Conservation (phyloP, 1,140 invertebrate species). For the Halyomorpha halys region DNA sequence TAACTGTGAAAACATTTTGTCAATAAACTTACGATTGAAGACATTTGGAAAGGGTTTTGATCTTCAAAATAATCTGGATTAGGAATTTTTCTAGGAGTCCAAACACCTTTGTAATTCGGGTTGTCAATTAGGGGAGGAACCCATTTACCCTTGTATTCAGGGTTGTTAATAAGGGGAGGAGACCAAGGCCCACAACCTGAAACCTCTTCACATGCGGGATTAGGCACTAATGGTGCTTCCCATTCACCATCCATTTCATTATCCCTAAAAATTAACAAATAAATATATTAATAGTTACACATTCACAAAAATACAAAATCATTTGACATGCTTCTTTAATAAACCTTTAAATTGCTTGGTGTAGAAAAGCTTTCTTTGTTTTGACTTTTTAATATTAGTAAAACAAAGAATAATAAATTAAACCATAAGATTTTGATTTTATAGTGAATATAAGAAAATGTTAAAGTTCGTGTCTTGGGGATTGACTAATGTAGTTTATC, state of each 20-base stretch:
- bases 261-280: conserved; percentile 49
- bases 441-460: too few species aligned
- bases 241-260: conserved; percentile 97
- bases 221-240: conserved; percentile 88
- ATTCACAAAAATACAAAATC: not conserved
- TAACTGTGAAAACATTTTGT: not conserved
- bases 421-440: too few species aligned
- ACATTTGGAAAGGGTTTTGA: conserved; percentile 77
- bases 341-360: not conserved
- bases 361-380: too few species aligned
- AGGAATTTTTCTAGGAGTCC: conserved; percentile 72
- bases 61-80: conserved; percentile 94
- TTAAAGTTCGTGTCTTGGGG: too few species aligned
- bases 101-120: conserved; percentile 90
- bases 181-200: conserved; percentile 89
- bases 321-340: not conserved
- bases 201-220: conserved; percentile 74
- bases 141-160: conserved; percentile 89
- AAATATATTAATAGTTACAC: not conserved
- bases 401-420: too few species aligned
- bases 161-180: conserved; percentile 77
- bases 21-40: conserved; percentile 63
- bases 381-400: not conserved
- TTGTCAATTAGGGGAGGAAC: conserved; percentile 80
- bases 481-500: too few species aligned